Evolutionary conservation across 1,140 invertebrate genomes (phyloP).

Genomic region (Euwallacea fornicatus): DNA sequence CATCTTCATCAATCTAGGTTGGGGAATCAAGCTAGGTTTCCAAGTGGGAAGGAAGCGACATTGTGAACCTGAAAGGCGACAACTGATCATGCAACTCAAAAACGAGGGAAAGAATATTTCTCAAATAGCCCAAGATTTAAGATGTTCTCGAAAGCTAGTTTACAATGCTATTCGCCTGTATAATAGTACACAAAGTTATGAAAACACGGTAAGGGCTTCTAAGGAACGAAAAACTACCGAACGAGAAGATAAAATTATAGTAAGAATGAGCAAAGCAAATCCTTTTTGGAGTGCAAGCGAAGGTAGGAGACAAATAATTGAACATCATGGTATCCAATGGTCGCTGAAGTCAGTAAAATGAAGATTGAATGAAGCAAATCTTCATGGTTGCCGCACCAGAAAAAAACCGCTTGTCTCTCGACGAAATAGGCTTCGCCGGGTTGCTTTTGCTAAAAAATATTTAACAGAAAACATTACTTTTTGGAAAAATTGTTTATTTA

Average conservation of each 20-base stretch:
- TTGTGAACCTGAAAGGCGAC: no score
- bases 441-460: conserved; percentile 1
- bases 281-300: conserved; percentile 4
- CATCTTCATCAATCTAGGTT: neutral
- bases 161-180: conserved; percentile 4
- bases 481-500: conserved; percentile 8
- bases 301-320: conserved; percentile 1
- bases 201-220: neutral
- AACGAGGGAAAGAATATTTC: no score
- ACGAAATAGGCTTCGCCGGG: neutral
- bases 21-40: neutral
- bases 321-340: neutral
- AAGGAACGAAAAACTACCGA: neutral
- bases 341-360: conserved; percentile 2
- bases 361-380: conserved; percentile 4
- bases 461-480: conserved; percentile 6
- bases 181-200: conserved; percentile 6
- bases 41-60: neutral
- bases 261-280: conserved; percentile 5
- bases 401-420: conserved; percentile 3
- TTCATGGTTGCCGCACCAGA: neutral
- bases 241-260: neutral
- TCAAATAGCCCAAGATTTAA: neutral
- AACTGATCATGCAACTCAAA: no score
- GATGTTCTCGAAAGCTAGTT: neutral